Evolutionary conservation across 2,888 invertebrate genomes (phyloP), one percentile per base, ranked within the genome.

Genomic region (Epistrophe eligans): DNA sequence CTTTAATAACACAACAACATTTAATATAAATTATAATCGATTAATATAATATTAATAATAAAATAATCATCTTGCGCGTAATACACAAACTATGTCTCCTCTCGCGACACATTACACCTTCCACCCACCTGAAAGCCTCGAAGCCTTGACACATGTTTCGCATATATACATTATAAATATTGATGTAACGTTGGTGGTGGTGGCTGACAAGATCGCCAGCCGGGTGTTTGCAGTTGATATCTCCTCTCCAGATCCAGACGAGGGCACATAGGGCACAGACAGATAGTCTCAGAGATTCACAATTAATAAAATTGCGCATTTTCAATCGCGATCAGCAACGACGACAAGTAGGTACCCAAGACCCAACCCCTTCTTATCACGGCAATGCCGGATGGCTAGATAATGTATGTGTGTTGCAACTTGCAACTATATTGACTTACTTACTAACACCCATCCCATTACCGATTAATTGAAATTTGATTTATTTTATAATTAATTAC

Each of bases 391-490:
- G n/a, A 28, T n/a, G 38, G 24, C 3, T 9, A 66, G 66, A 66
- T 66, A 66, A 48, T 66, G 52, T 17, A 17, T 43, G 35, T 48
- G 6, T 32, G 13, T 32, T 67, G 35, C 35, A 19, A 38, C 50
- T 67, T n/a, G n/a, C n/a, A n/a, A n/a, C n/a, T n/a, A n/a, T n/a
- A 24, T 62, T 62, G 35, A 19, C 64, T 64, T 45, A 50, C 50
- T 67, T 50, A 50, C 35, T 48, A 19, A 50, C 19, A 50, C 6
- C 50, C 48, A 50, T 62, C 35, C 64, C 66, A 43, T 24, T 50
- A 72, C 38, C 64, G 71, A 72, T 80, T 76, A 84, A 84, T 84
- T 84, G 71, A 84, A 80, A 76, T 84, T 84, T 84, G 80, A 84
- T 84, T 70, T 84, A 66, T 71, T 48, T 72, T 76, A 60, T 80